Conservation (phyloP, 2,113 vertebrate genomes). For the Urocolius indicus region DNA sequence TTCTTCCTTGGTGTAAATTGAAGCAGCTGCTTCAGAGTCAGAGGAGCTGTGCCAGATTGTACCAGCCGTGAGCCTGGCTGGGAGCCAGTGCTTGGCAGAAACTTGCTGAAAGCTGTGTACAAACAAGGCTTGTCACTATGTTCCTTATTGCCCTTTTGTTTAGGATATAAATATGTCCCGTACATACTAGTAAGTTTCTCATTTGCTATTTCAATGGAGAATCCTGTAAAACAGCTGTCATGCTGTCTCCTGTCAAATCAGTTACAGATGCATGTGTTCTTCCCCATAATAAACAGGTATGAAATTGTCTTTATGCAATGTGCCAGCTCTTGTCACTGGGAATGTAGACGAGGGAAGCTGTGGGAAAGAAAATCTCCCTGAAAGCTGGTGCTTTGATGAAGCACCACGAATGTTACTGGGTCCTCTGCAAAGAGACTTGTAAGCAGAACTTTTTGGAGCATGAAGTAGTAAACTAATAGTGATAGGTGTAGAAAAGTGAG, state of each 20-base stretch:
- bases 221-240: conserved; percentile 57
- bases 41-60: conserved; percentile 31
- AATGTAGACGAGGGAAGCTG: background rate
- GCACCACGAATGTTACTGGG: background rate
- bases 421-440: background rate
- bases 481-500: background rate
- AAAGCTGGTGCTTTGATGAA: background rate
- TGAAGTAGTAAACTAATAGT: background rate
- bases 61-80: background rate
- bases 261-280: conserved; percentile 30
- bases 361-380: background rate
- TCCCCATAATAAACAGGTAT: conserved; percentile 59
- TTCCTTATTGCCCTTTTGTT: conserved; percentile 61
- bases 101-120: conserved; percentile 43
- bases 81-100: conserved; percentile 33
- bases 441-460: background rate
- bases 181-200: conserved; percentile 22
- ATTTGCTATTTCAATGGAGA: conserved; percentile 26
- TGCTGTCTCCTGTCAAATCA: conserved; percentile 53
- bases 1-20: conserved; percentile 29
- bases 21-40: conserved; percentile 4
- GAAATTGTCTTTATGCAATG: conserved; percentile 44
- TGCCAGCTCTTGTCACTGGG: background rate
- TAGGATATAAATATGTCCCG: conserved; percentile 53
- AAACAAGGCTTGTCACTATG: conserved; percentile 50